These are phyloP conservation scores for Cyprinodon brontotheroides DNA, from an alignment of 2,113 vertebrate genomes.

Conservation along the genomic window DNA sequence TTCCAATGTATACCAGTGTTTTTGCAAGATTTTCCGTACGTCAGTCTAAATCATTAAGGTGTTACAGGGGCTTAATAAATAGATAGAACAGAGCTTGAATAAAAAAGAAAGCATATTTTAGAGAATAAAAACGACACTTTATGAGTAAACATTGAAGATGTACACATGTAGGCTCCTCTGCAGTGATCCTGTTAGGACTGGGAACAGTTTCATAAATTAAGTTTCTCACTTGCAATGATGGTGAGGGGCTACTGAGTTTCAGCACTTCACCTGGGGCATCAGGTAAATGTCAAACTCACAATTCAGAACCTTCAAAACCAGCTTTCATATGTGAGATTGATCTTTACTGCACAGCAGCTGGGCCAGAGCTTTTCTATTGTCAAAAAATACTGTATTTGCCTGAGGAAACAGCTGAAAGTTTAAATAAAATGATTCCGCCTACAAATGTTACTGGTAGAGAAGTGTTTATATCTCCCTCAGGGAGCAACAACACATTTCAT, in stretches of 20 bases:
- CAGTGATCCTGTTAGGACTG: conserved; percentile 8
- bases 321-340: conserved; percentile 11
- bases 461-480: neutral
- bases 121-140: neutral
- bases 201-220: conserved; percentile 12
- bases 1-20: too few relatives aligned
- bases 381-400: neutral
- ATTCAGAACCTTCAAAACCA: conserved; percentile 16
- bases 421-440: neutral
- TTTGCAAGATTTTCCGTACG: too few relatives aligned
- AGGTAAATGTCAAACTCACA: conserved; percentile 42
- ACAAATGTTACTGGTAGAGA: neutral
- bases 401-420: neutral
- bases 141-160: neutral
- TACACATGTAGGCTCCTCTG: neutral
- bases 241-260: conserved; percentile 22
- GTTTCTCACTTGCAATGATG: neutral
- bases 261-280: neutral
- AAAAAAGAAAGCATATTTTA: neutral
- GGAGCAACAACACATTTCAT: neutral
- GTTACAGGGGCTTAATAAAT: neutral
- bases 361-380: neutral
- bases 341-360: conserved; percentile 12
- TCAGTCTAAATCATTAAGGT: too few relatives aligned
- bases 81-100: neutral